Percentiles rank a stretch among this genome's conserved stretches.
These are phyloP conservation scores for Zygothrica quintamaculata DNA, from an alignment of 2,888 invertebrate species.

Conservation along the genomic window DNA sequence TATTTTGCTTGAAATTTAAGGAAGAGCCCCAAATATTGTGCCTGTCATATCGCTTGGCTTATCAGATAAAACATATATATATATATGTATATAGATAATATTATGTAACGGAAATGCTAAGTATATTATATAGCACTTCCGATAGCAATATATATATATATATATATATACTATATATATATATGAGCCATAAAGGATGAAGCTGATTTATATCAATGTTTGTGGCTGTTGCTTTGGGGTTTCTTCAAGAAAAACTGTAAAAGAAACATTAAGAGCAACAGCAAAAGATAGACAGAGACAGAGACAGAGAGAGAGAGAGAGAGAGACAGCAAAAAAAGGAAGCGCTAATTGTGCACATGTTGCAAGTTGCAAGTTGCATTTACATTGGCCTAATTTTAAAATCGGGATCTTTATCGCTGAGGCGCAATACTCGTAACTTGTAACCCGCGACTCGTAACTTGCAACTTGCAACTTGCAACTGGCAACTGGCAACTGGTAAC, in stretches of 20 bases:
- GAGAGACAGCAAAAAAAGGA: constrained; percentile 43
- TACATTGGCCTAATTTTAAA: constrained; percentile 72
- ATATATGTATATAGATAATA: neutral
- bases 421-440: constrained; percentile 69
- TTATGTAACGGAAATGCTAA: constrained; percentile 40
- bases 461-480: constrained; percentile 31
- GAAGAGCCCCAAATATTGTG: constrained; percentile 27
- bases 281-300: constrained; percentile 5
- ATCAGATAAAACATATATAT: constrained; percentile 18
- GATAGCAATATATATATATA: constrained; percentile 26
- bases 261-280: too few species aligned
- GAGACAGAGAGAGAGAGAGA: neutral
- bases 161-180: too few species aligned
- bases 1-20: constrained; percentile 8
- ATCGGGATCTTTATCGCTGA: constrained; percentile 77
- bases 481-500: constrained; percentile 23
- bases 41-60: constrained; percentile 23
- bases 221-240: too few species aligned
- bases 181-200: too few species aligned
- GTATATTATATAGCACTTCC: constrained; percentile 26
- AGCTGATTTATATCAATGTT: too few species aligned
- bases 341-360: constrained; percentile 79
- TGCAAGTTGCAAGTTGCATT: constrained; percentile 34
- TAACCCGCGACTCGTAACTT: constrained; percentile 41
- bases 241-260: too few species aligned